phyloP scores from a whole-genome alignment of 2,888 invertebrate species.

The Cremastinae sp. region DNA sequence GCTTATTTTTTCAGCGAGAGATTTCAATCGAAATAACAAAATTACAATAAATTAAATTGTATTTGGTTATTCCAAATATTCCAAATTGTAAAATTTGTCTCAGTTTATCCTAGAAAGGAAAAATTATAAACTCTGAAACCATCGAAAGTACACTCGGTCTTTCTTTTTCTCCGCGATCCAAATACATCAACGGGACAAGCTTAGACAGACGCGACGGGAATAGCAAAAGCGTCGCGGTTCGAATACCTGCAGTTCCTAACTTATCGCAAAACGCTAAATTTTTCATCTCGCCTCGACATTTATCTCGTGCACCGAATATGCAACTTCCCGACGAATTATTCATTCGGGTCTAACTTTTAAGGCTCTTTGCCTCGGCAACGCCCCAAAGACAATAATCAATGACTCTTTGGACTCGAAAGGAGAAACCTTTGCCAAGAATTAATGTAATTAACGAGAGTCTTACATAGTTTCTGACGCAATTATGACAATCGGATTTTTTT shows the following conservation, averaged over 20 bases:
- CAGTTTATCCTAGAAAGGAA: too few relatives aligned
- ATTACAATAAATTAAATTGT: too few relatives aligned
- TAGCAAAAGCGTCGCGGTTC: slow-evolving; percentile 59
- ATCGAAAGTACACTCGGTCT: slow-evolving; percentile 55
- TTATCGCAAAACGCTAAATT: slow-evolving; percentile 55
- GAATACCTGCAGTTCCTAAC: slow-evolving; percentile 57
- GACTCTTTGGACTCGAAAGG: slow-evolving; percentile 28
- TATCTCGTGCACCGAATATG: slow-evolving; percentile 1
- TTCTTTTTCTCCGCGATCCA: slow-evolving; percentile 3
- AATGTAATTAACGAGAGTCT: slow-evolving; percentile 20
- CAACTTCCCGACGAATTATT: slow-evolving; percentile 21
- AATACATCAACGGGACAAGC: slow-evolving; percentile 35
- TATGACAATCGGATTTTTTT: slow-evolving; percentile 4
- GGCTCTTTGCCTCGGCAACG: neutral
- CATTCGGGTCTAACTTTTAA: slow-evolving; percentile 14
- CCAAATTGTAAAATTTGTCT: too few relatives aligned
- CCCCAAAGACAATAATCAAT: slow-evolving; percentile 26
- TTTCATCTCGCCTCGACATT: slow-evolving; percentile 17
- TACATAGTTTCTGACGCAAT: slow-evolving; percentile 12
- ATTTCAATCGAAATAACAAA: too few relatives aligned
- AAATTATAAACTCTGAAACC: slow-evolving; percentile 16
- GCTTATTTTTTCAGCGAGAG: too few relatives aligned
- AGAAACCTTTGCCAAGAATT: slow-evolving; percentile 17
- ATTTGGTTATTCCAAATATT: too few relatives aligned
- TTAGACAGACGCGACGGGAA: slow-evolving; percentile 56